These are phyloP conservation scores for Notamacropus eugenii DNA, from an alignment of 2,797 vertebrate genomes.

Conservation along the genomic window DNA sequence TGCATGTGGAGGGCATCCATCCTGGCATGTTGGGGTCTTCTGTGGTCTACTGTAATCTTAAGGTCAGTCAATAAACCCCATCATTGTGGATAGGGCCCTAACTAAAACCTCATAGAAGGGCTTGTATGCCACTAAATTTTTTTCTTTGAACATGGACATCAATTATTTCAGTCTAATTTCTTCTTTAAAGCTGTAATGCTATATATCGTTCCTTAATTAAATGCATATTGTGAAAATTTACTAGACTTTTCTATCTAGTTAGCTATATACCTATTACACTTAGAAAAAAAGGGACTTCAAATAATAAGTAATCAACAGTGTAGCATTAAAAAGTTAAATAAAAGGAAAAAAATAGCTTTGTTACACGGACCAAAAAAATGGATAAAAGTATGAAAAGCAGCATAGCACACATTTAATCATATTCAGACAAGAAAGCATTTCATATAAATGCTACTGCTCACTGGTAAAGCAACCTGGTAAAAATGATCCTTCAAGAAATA, in stretches of 20 bases:
- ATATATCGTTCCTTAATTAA: constrained; percentile 38
- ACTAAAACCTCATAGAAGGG: neutral
- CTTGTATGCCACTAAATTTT: neutral
- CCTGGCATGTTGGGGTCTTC: neutral
- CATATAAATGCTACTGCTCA: constrained; percentile 33
- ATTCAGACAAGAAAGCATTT: neutral
- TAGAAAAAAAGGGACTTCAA: constrained; percentile 30
- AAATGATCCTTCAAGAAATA: constrained; percentile 10
- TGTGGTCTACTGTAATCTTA: neutral
- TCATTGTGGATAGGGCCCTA: neutral
- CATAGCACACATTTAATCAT: neutral
- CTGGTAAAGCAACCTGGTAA: constrained; percentile 18
- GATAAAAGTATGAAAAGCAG: constrained; percentile 8
- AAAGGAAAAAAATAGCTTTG: constrained; percentile 16
- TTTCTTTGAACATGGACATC: neutral
- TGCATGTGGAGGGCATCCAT: neutral
- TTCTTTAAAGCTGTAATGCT: constrained; percentile 25
- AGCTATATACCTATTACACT: neutral
- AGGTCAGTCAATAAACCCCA: neutral
- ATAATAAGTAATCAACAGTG: constrained; percentile 22
- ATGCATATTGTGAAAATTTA: neutral
- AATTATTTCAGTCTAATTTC: constrained; percentile 33
- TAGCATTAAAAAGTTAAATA: constrained; percentile 6
- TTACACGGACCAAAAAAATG: neutral
- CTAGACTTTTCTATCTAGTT: constrained; percentile 14